These are phyloP conservation scores for Trichonephila clavata DNA, from an alignment of 1,140 invertebrate species.

Conservation along the genomic window DNA sequence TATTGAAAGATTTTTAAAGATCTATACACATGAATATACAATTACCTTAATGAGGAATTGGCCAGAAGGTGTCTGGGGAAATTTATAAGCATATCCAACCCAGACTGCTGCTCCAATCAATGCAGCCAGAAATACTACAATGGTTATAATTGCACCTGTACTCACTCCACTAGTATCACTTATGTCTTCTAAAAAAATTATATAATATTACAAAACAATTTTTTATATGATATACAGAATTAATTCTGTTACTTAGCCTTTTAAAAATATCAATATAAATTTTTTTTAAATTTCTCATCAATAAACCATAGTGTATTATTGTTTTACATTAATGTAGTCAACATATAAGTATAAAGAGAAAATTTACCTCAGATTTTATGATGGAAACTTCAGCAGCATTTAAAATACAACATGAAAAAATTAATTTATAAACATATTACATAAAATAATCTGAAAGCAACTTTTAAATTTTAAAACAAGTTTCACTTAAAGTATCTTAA, in stretches of 20 bases:
- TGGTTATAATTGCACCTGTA: conserved; percentile 71
- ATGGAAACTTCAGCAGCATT: not conserved
- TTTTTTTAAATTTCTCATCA: no score
- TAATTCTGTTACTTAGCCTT: no score
- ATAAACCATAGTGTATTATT: no score
- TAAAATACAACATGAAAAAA: not conserved
- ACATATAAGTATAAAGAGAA: no score
- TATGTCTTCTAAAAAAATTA: not conserved
- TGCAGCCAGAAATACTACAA: conserved; percentile 77
- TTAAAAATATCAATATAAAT: no score
- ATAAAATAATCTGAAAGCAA: no score
- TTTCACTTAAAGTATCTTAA: no score
- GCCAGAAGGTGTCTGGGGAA: conserved; percentile 96
- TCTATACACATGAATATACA: not conserved
- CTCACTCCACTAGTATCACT: conserved; percentile 50
- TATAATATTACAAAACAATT: not conserved
- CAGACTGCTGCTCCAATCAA: conserved; percentile 77
- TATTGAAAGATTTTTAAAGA: no score
- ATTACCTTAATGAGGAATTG: conserved; percentile 97
- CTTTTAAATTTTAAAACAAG: no score
- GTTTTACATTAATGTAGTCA: no score
- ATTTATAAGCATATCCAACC: conserved; percentile 93
- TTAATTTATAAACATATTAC: not conserved
- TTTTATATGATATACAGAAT: no score
- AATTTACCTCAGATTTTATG: not conserved